Base-by-base conservation (phyloP, 2,888 invertebrate genomes). In the Agonopterix alstromeriana region DNA sequence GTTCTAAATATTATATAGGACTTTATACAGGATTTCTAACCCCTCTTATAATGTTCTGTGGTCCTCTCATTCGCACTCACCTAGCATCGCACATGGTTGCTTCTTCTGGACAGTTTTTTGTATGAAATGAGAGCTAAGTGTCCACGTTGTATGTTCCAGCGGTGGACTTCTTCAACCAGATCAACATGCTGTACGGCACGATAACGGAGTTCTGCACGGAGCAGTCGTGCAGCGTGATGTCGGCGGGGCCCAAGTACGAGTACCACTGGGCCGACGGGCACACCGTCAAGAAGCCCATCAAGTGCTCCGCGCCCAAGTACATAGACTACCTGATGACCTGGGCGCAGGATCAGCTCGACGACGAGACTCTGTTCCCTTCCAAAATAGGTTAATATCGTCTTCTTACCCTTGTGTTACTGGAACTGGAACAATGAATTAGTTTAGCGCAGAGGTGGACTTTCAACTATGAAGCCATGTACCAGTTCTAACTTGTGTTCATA, bases 231-330 rank as follows among this genome's bases (percentile, higher is more conserved):
- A 94, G 96, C 8, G 98, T 99, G 63, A 99, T 99, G 99, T 98
- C 98, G 8, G 99, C 99, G 10, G 99, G 99, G 42, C 98, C 98
- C 56, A 98, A 98, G 88, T 98, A 99, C 77, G 99, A 99, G 88
- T 99, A 99, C 87, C 98, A 98, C 85, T 99, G 99, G 99, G 99
- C 99, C 0, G 98, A 99, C 85, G 98, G 98, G 0, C 96, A 97
- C 71, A 97, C 97, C 0, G 97, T 98, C 27, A 97, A 99, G 83
- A 99, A 99, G 79, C 98, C 98, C 42, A 98, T 99, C 68, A 98
- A 98, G 89, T 99, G 98, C 90, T 98, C 98, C 45, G 99, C 98
- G 48, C 98, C 98, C 47, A 98, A 98, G 85, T 99, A 99, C 85
- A 99, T 99, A 65, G 99, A 99, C 88, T 99, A 98, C 89, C 91